phyloP scores from a whole-genome alignment of 1,140 invertebrate genomes.

The Zeugodacus cucurbitae region DNA sequence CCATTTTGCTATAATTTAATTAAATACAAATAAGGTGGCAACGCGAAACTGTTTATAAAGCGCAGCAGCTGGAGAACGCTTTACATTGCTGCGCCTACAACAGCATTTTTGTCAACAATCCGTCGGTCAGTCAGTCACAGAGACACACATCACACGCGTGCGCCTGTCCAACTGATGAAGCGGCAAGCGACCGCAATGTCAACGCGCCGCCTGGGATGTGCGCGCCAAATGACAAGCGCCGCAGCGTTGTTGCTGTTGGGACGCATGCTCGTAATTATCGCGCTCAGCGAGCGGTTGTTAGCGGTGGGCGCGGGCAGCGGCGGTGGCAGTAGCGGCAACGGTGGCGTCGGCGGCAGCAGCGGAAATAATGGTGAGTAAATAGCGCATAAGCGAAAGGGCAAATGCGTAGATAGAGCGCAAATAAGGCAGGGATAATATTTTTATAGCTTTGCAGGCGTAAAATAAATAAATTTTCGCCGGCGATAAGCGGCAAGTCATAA shows the following conservation, averaged over 20 bases:
- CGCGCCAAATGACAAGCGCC: not conserved
- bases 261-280: conserved; percentile 13
- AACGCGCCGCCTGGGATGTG: conserved; percentile 5
- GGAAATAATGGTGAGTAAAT: conserved; percentile 35
- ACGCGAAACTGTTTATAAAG: not conserved
- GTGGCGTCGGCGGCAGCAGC: not conserved
- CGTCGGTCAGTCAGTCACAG: not conserved
- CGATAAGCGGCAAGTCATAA: not conserved
- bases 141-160: not conserved
- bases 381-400: not conserved
- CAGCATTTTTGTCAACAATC: conserved; percentile 4
- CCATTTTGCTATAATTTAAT: conserved; percentile 37
- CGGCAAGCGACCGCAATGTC: conserved; percentile 9
- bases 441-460: conserved; percentile 10
- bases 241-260: not conserved
- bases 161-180: not conserved
- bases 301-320: not conserved
- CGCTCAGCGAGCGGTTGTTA: conserved; percentile 1
- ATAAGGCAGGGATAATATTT: not conserved
- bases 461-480: not conserved
- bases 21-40: conserved; percentile 14
- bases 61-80: not conserved
- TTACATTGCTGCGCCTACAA: not conserved
- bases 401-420: not conserved
- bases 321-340: not conserved